A percentile compares a stretch with the other conserved stretches of the same genome.
These are phyloP conservation scores for Nesogale talazaci DNA, from an alignment of 2,113 vertebrate genomes.

Conservation along the genomic window DNA sequence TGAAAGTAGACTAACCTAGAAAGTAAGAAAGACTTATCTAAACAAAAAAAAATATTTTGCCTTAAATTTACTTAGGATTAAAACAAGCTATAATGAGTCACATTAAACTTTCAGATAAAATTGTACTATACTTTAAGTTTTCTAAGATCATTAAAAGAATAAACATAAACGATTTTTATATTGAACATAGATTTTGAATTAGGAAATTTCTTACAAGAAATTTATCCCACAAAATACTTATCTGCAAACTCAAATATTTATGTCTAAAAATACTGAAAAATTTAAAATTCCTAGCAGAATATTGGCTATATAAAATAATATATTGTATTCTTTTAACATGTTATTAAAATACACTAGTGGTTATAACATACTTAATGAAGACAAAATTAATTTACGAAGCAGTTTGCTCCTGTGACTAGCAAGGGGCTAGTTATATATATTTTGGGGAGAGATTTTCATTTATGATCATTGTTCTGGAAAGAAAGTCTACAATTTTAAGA, in stretches of 20 bases:
- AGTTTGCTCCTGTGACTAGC: background rate
- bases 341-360: background rate
- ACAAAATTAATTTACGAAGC: background rate
- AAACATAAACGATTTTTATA: background rate
- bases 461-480: background rate
- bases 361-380: background rate
- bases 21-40: background rate
- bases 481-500: background rate
- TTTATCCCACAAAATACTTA: background rate
- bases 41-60: background rate
- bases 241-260: background rate
- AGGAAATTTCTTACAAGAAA: background rate
- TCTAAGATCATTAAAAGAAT: background rate
- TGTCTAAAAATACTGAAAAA: background rate
- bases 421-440: background rate
- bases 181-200: background rate
- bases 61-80: background rate
- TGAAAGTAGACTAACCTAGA: background rate
- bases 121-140: background rate
- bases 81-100: slow-evolving; percentile 8
- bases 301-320: background rate
- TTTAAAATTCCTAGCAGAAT: background rate
- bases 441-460: background rate
- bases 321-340: background rate
- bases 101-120: background rate